These are phyloP conservation scores for Squalus acanthias DNA, from an alignment of 2,797 vertebrate species.

Conservation along the genomic window DNA sequence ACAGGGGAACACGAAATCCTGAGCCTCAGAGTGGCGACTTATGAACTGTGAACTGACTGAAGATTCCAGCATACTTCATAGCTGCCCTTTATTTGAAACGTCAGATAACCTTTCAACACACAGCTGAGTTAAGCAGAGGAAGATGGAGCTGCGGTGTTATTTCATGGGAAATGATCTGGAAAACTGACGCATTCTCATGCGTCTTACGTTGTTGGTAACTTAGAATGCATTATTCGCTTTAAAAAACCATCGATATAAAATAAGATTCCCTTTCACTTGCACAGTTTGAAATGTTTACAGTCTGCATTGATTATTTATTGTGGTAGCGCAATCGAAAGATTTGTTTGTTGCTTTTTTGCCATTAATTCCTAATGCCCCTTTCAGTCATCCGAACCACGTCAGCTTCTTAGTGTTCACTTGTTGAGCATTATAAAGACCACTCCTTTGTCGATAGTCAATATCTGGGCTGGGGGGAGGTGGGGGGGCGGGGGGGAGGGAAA, in stretches of 20 bases:
- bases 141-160: background rate
- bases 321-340: background rate
- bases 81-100: background rate
- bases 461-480: too few relatives aligned
- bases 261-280: background rate
- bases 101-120: background rate
- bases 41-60: conserved; percentile 54
- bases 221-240: conserved; percentile 16
- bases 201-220: conserved; percentile 3
- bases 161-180: conserved; percentile 23
- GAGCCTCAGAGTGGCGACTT: conserved; percentile 96
- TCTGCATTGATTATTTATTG: background rate
- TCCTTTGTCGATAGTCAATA: background rate
- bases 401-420: background rate
- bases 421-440: background rate
- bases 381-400: background rate
- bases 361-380: background rate
- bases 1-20: conserved; percentile 70
- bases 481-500: background rate
- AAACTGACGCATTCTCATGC: background rate
- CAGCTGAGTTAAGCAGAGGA: background rate
- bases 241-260: background rate
- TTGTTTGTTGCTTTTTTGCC: background rate
- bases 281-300: conserved; percentile 30
- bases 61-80: conserved; percentile 18